Evolutionary conservation across 2,797 vertebrate genomes (phyloP), one percentile per base, ranked within the genome.

Genomic region (Enteromius mattozi): DNA sequence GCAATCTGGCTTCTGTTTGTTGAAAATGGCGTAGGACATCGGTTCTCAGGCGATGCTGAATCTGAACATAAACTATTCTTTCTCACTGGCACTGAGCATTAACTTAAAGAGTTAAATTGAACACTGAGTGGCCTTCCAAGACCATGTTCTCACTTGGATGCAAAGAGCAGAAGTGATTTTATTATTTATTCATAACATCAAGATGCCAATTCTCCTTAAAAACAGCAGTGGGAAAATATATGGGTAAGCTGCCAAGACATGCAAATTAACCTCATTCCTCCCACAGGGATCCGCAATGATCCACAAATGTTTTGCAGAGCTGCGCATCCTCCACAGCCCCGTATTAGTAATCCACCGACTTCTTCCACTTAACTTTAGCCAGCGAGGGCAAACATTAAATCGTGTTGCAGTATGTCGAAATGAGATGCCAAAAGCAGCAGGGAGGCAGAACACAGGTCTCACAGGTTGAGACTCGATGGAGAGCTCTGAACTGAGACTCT

Each of bases 1-100:
- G 65, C 82, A 78, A 72, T 88, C 87, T 88, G 85, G 74, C 56
- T 65, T 71, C 54, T 85, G 82, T 47, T 68, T 78, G 65, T 59
- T 78, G 42, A 82, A 87, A 56, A 77, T n/a, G 72, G 65, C 13
- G 30, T n/a, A 51, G 47, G 61, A 80, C 78, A 69, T 47, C 17
- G 37, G 47, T 59, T 69, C 51, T 17, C 21, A 70, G 49, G 33
- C 21, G 19, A 74, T 13, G 45, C n/a, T 40, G 45, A 83, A 66
- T 27, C 40, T 61, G 6, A 69, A 69, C 49, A 56, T 69, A 49
- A 2, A 9, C 68, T 33, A 51, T 24, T 27, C 30, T 40, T 79
- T 80, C 14, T 4, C 8, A 51, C 9, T 65, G 76, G 30, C 71
- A 47, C 17, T 66, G 42, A 65, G 30, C 2, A 6, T 27, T 35